A percentile compares a stretch with the other conserved stretches of the same genome.
phyloP scores from a whole-genome alignment of 2,888 invertebrate genomes.

The Cecidostiba fungosa region DNA sequence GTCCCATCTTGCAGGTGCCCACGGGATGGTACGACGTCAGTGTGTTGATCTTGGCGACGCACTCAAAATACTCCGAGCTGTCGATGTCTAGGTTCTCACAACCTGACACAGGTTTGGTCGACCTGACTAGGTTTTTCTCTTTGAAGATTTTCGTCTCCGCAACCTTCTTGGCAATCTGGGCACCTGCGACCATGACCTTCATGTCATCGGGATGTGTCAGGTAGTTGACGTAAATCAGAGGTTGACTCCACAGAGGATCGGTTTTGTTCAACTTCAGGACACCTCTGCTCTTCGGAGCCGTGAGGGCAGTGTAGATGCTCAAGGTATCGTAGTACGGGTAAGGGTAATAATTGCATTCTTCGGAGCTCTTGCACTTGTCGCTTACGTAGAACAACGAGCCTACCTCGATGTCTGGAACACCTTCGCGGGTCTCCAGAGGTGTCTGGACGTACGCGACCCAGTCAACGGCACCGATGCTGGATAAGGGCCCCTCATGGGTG shows the following conservation, averaged over 20 bases:
- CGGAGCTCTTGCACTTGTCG: slow-evolving; percentile 82
- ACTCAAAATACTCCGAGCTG: slow-evolving; percentile 85
- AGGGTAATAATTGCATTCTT: slow-evolving; percentile 81
- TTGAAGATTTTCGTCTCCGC: slow-evolving; percentile 72
- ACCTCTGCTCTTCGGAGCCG: slow-evolving; percentile 85
- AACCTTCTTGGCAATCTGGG: slow-evolving; percentile 83
- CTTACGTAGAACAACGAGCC: slow-evolving; percentile 82
- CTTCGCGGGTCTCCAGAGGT: slow-evolving; percentile 64
- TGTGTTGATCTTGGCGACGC: slow-evolving; percentile 82
- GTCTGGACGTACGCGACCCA: slow-evolving; percentile 18
- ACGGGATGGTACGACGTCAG: slow-evolving; percentile 84
- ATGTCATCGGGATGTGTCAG: slow-evolving; percentile 85
- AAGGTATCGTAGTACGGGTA: slow-evolving; percentile 84
- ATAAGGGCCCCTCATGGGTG: slow-evolving; percentile 2
- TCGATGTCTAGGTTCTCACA: slow-evolving; percentile 4
- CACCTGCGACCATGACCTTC: slow-evolving; percentile 83
- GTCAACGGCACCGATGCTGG: neutral
- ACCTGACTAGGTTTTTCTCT: neutral
- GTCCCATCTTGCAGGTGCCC: slow-evolving; percentile 87
- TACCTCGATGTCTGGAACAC: slow-evolving; percentile 87
- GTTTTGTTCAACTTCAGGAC: slow-evolving; percentile 84
- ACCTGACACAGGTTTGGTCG: neutral
- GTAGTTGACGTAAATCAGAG: slow-evolving; percentile 87
- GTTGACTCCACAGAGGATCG: slow-evolving; percentile 87
- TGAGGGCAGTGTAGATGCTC: slow-evolving; percentile 83